A percentile compares a stretch with the other conserved stretches of the same genome.
Conservation (phyloP, 2,888 invertebrate genomes). For the Ethmia dodecea region DNA sequence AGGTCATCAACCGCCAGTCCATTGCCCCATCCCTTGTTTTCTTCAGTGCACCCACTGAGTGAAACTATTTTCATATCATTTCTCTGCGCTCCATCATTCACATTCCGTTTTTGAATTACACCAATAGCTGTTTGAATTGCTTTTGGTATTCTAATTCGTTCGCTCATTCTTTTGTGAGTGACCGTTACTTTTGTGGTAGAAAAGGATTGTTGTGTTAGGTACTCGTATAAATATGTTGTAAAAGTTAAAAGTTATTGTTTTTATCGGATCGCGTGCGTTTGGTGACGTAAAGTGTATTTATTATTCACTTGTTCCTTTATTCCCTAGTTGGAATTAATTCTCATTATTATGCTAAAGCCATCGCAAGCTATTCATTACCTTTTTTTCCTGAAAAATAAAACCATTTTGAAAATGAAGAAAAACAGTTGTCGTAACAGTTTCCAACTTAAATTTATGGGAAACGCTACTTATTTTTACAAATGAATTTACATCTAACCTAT, state of each 20-base stretch:
- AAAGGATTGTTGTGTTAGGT: not conserved
- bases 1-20: conserved; percentile 20
- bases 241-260: not conserved
- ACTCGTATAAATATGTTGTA: not conserved
- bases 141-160: conserved; percentile 35
- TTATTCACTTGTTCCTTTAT: too few relatives aligned
- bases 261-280: not conserved
- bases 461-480: too few relatives aligned
- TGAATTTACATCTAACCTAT: too few relatives aligned
- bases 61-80: conserved; percentile 46
- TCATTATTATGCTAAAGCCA: too few relatives aligned
- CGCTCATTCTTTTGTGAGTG: conserved; percentile 1
- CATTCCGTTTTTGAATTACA: conserved; percentile 35
- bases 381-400: too few relatives aligned
- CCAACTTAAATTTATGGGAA: too few relatives aligned
- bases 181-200: not conserved
- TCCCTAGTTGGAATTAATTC: too few relatives aligned
- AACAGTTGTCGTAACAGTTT: too few relatives aligned
- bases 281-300: not conserved
- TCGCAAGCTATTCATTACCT: too few relatives aligned
- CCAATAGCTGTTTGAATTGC: conserved; percentile 33
- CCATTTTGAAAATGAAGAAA: too few relatives aligned
- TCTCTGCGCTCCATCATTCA: conserved; percentile 32
- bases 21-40: conserved; percentile 23
- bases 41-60: conserved; percentile 26